Evolutionary conservation across 2,113 vertebrate genomes (phyloP), one percentile per base, ranked within the genome.

Genomic region (Caloenas nicobarica): DNA sequence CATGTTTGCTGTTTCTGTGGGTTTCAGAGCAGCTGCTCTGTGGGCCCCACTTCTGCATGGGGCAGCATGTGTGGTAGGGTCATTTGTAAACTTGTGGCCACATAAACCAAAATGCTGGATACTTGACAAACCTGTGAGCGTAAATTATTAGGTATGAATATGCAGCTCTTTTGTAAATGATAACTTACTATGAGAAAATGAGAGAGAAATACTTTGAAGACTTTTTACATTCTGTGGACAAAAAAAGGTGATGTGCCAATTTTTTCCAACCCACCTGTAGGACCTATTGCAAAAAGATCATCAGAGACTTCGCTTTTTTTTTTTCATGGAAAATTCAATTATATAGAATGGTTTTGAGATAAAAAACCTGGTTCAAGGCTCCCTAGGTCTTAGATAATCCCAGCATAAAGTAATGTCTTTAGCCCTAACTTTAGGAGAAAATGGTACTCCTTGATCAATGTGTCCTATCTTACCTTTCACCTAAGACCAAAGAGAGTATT

Each of bases 381-480:
- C 23, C 11, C 17, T 11, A 28, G 7, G 3, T 40, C 72, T 91
- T 34, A 34, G 29, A 8, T 33, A 72, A 84, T 51, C 15, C 58
- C 60, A 16, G 31, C 36, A 46, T 40, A 31, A 93, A 58, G 1
- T 10, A 4, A 53, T 56, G 46, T 33, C 11, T 40, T 51, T 16
- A 18, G 3, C 9, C 13, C 25, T 42, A 42, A 6, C 28, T 81
- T 31, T 7, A 53, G 29, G 46, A 66, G 61, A 69, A 60, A 62
- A 68, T 4, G 5, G 2, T 16, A n/a, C 38, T 73, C 19, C 42
- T 42, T 1, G 0, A 5, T 17, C 2, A 2, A 5, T 5, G 1
- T 5, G 73, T 48, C 29, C 50, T n/a, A 26, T 21, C 31, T 62
- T 5, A 4, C 7, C 29, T 54, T 66, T 25, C 46, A 64, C 12